Conservation (phyloP, 2,888 invertebrate genomes). For the Laothoe populi region DNA sequence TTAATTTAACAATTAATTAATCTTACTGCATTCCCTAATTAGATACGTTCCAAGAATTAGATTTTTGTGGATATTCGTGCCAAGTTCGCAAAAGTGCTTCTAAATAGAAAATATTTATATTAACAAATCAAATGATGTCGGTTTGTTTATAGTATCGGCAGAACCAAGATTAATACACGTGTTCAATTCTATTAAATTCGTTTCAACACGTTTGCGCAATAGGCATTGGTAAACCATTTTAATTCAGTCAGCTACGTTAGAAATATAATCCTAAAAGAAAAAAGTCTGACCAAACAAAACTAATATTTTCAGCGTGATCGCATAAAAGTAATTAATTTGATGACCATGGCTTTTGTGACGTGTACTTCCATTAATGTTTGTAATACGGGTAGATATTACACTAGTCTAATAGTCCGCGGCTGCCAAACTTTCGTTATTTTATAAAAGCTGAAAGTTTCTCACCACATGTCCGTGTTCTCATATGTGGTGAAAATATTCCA, state of each 20-base stretch:
- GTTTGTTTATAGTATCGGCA: not conserved
- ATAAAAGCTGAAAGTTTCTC: no score
- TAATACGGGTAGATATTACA: not conserved
- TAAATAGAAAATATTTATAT: constrained; percentile 14
- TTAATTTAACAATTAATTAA: no score
- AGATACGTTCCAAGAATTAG: not conserved
- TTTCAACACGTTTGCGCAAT: constrained; percentile 12
- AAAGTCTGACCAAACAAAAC: not conserved
- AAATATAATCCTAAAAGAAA: not conserved
- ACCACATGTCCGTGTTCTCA: no score
- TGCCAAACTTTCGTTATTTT: no score
- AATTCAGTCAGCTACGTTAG: not conserved
- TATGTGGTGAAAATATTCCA: no score
- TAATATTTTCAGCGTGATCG: not conserved
- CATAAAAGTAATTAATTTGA: constrained; percentile 15
- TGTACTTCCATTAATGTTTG: constrained; percentile 11
- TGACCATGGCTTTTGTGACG: not conserved
- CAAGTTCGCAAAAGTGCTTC: not conserved
- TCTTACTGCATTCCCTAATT: no score
- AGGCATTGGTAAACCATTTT: not conserved
- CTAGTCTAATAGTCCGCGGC: no score
- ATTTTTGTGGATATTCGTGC: not conserved
- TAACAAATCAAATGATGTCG: constrained; percentile 15
- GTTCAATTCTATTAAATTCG: not conserved
- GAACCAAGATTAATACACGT: constrained; percentile 2